Base-by-base conservation (phyloP, 1,140 invertebrate genomes). In the Zophobas morio region DNA sequence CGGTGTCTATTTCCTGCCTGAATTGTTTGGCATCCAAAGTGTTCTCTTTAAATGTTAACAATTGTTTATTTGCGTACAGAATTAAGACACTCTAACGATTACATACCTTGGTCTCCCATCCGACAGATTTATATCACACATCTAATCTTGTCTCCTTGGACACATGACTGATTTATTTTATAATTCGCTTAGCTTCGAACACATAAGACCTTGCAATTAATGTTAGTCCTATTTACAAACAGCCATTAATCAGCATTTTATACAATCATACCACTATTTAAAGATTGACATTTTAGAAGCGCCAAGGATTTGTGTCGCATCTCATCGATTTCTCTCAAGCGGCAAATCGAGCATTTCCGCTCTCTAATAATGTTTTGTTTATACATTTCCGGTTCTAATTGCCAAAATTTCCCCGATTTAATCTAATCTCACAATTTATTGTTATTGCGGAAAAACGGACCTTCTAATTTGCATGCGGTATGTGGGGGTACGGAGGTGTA, bases 51-150 rank as follows among this genome's bases (percentile, higher is more conserved):
- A 72, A 72, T 72, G 70, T 72, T 72, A 73, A 73, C 71, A 73
- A 73, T 73, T 73, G 71, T 73, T 53, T 56, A 73, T 73, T 73
- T 73, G 71, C 49, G 71, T 73, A 73, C 71, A 73, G 71, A 73
- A 73, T 73, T 73, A 73, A 73, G 51, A 73, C 51, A 72, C 70
- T 56, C 71, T 73, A 40, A 53, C 51, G 70, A 72, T 72, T 51
- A 47, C 70, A 72, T 72, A 51, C 70, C 70, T 35, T 72, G 33
- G 6, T 51, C 3, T 49, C 39, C 66, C 4, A 33, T 70, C 35
- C 51, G 71, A 73, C 54, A 73, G 71, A 73, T 56, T 73, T 73
- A 73, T 73, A 37, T 54, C 71, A 56, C 36, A 39, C 39, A 42
- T 46, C 42, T 71, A 71, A 71, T 71, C 33, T 46, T 8, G 49